A percentile compares a stretch with the other conserved stretches of the same genome.
Evolutionary conservation across 2,888 invertebrate genomes (phyloP).

Genomic region (Chymomyza amoena): DNA sequence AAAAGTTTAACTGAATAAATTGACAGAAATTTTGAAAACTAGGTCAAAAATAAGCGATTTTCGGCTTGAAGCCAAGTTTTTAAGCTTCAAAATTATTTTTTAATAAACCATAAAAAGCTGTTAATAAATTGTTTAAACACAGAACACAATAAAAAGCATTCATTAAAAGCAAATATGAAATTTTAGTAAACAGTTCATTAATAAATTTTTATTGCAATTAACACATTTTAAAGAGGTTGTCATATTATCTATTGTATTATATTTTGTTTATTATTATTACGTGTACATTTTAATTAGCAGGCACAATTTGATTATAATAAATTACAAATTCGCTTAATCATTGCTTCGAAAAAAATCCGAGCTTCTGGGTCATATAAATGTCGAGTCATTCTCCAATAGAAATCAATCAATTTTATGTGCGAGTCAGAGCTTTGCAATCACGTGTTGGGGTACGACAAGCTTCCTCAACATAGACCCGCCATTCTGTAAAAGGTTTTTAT

Average conservation of each 20-base stretch:
- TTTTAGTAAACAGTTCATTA: neutral
- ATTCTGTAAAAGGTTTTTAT: constrained; percentile 8
- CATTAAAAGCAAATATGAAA: neutral
- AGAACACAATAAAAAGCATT: neutral
- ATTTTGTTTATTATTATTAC: neutral
- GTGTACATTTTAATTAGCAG: neutral
- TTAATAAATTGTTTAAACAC: neutral
- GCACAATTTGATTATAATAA: neutral
- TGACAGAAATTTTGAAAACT: too few species aligned
- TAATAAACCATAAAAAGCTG: neutral
- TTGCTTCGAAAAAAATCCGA: neutral
- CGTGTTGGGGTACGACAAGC: neutral
- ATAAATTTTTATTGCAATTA: neutral
- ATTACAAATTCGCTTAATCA: neutral
- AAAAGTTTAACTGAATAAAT: too few species aligned
- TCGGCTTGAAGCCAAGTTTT: too few species aligned
- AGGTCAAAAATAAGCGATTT: too few species aligned
- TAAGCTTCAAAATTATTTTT: too few species aligned
- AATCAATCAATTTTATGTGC: neutral
- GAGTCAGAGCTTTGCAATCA: neutral
- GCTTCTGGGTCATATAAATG: neutral
- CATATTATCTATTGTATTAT: neutral
- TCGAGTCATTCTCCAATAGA: neutral
- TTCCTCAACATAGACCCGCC: neutral
- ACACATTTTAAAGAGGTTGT: neutral